Evolutionary conservation across 2,113 vertebrate species (phyloP), one percentile per base, ranked within the genome.

Genomic region (Leucoraja erinaceus): DNA sequence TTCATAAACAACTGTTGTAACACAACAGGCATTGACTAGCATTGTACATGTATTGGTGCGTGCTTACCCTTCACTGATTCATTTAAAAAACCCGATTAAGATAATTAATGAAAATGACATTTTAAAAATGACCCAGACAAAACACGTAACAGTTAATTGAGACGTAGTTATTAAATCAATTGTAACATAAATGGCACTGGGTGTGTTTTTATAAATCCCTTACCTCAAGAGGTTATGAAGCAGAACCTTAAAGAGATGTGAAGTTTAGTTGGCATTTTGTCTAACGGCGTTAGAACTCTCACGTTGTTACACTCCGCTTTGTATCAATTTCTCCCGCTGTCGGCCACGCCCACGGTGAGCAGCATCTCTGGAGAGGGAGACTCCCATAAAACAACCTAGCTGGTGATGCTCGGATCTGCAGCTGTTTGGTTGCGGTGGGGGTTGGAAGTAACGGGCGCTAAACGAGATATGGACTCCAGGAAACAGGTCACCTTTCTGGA

Each of bases 401-500:
- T 10, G 12, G 59, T 68, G 81, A 10, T 12, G 54, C 63, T 68
- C 5, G 2, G 61, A 4, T 11, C 12, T 31, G 20, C 63, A 90
- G 14, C 11, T 68, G n/a, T 22, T 56, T 9, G 22, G 54, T 22
- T 56, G 56, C 10, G 12, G 22, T 86, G 81, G 56, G 81, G 56
- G 56, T 25, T 56, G 20, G 61, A 14, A 33, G n/a, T 11, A 33
- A 47, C 38, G 61, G 84, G 28, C 18, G 11, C n/a, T 5, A 14
- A 1, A 63, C 0, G 78, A 38, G 61, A 2, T 4, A 90, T 90
- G 88, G 63, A 90, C 16, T 4, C 66, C 16, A 70, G 88, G 18
- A 90, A 90, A 70, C 88, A 90, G 33, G 88, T 90, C 7, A 90
- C 63, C 31, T 90, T 90, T 70, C 88, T 70, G 16, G 88, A 70